Conservation (phyloP, 2,797 vertebrate genomes). For the Petrocephalus schoutedeni region DNA sequence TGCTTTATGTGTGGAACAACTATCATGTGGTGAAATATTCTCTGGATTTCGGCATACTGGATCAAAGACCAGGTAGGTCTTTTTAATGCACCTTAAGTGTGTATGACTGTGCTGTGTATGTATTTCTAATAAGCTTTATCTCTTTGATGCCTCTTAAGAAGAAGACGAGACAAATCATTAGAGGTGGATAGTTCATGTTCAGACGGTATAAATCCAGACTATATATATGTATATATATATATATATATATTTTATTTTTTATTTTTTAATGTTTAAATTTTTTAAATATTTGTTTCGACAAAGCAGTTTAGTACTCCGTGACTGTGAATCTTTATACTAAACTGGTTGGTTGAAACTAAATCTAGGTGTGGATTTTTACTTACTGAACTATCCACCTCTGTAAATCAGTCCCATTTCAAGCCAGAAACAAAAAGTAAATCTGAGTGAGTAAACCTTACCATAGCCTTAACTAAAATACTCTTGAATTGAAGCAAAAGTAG, state of each 20-base stretch:
- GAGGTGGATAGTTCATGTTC: neutral
- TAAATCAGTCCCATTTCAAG: neutral
- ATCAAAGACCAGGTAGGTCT: constrained; percentile 83
- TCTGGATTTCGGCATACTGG: constrained; percentile 88
- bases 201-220: neutral
- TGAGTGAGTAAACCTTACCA: neutral
- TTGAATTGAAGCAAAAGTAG: neutral
- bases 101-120: neutral
- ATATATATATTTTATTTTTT: no score
- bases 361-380: neutral
- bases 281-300: neutral
- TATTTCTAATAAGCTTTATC: neutral
- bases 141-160: neutral
- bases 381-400: neutral
- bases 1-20: constrained; percentile 99
- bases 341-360: neutral
- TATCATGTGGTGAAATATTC: constrained; percentile 97
- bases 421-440: neutral
- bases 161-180: neutral
- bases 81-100: neutral
- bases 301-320: neutral
- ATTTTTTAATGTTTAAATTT: no score
- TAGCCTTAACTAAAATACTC: neutral
- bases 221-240: neutral
- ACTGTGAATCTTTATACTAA: neutral